Evolutionary conservation across 2,797 vertebrate genomes (phyloP), one percentile per base, ranked within the genome.

Genomic region (Spondyliosoma cantharus): DNA sequence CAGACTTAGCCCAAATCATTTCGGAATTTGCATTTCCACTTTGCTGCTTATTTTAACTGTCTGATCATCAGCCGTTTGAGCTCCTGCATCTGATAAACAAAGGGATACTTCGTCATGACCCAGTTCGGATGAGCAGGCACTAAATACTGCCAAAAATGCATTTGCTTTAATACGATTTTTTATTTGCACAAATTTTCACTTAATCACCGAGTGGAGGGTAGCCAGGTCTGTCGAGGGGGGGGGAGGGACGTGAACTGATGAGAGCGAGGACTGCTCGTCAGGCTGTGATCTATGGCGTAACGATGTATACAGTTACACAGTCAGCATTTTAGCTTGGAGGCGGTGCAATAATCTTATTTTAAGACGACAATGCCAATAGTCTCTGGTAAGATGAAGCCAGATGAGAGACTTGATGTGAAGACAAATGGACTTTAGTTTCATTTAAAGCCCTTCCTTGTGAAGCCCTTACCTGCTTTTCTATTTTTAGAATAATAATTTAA

Each of bases 11-110:
- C 88, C 50, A 81, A 91, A 89, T 90, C 81, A 78, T 81, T 37
- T 78, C 57, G 32, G 49, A 87, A 91, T 93, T 90, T 88, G 87
- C 87, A 86, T 92, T 86, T 87, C 29, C 73, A 84, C 83, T 87
- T 79, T 42, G 79, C 82, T 78, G 76, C 85, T 81, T 81, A 64
- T 89, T 89, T 80, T 73, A 81, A 89, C 83, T 37, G 78, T 79
- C 74, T 86, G 84, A 83, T 84, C 56, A 73, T 84, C 76, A 82
- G 65, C 67, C 12, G 62, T 68, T 82, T 59, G 82, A 84, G 83
- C 76, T 75, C 56, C 22, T 24, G 32, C 61, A 62, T 88, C 82
- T 71, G 59, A 85, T 76, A 90, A 85, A 88, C 79, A 82, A 89
- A 84, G 68, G 74, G 48, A 84, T 50, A 82, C 80, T 71, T 88